Conservation (phyloP, 2,113 vertebrate species). For the Tachysurus vachellii region DNA sequence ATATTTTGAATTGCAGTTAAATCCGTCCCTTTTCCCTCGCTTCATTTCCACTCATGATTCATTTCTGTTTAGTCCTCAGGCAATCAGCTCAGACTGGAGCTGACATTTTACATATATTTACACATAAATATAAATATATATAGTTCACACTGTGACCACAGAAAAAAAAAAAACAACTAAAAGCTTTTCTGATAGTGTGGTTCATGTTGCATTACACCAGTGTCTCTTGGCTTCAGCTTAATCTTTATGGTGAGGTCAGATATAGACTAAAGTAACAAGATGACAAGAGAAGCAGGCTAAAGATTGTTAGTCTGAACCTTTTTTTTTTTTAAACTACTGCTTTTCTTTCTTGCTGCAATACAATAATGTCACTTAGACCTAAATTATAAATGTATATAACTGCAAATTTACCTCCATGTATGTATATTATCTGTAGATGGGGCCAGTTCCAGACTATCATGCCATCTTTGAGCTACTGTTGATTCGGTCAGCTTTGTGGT, state of each 20-base stretch:
- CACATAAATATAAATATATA: not conserved
- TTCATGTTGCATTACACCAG: not conserved
- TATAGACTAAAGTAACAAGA: not conserved
- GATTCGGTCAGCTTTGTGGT: too few species aligned
- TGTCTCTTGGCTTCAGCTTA: not conserved
- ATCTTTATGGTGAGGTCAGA: not conserved
- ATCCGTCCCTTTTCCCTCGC: not conserved
- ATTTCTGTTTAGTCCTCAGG: not conserved
- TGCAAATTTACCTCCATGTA: too few species aligned
- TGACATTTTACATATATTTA: not conserved
- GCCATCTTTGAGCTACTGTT: too few species aligned
- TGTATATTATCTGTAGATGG: too few species aligned
- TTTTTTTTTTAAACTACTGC: too few species aligned
- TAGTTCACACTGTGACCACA: not conserved
- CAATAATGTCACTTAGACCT: too few species aligned
- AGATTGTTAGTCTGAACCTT: not conserved
- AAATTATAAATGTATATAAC: too few species aligned
- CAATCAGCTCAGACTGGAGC: not conserved
- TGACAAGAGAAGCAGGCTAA: not conserved
- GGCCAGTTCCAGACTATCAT: too few species aligned
- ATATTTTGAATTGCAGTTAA: conserved; percentile 15
- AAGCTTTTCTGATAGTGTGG: not conserved
- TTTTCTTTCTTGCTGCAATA: too few species aligned
- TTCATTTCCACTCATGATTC: not conserved
- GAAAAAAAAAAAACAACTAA: not conserved